phyloP scores from a whole-genome alignment of 2,113 vertebrate genomes.

The Saimiri boliviensis region DNA sequence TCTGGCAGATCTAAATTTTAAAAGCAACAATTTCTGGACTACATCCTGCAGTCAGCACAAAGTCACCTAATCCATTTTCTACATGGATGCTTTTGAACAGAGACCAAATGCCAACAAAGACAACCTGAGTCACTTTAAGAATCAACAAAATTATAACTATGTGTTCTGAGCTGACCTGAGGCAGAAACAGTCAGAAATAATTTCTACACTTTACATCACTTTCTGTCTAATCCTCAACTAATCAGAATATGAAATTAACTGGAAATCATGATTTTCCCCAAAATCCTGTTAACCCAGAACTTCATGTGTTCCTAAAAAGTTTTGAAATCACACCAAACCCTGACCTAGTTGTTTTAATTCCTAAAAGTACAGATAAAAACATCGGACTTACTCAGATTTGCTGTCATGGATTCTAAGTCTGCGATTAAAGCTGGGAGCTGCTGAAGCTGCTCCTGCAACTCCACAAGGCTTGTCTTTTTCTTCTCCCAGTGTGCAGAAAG shows the following conservation, averaged over 20 bases:
- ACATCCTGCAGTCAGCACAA: neutral
- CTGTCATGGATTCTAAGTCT: constrained; percentile 90
- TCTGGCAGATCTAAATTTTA: neutral
- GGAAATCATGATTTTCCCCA: neutral
- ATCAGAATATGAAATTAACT: neutral
- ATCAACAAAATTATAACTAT: neutral
- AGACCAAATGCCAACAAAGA: neutral
- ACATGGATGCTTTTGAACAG: neutral
- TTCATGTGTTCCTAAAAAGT: neutral
- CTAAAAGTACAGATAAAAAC: neutral
- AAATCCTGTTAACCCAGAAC: constrained; percentile 12
- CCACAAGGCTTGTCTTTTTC: constrained; percentile 85
- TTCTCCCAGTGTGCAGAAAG: constrained; percentile 96
- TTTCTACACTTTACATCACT: constrained; percentile 12
- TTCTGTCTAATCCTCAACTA: neutral
- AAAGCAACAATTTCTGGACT: neutral
- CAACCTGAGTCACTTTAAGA: neutral
- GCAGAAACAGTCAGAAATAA: constrained; percentile 19
- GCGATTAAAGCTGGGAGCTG: constrained; percentile 89
- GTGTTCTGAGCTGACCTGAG: neutral
- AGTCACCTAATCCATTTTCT: neutral
- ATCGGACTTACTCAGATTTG: constrained; percentile 88
- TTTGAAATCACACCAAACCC: neutral
- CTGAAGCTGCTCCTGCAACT: constrained; percentile 93
- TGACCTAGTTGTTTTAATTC: neutral